Evolutionary conservation across 2,888 invertebrate genomes (phyloP).

Genomic region (Kryphioiulus occultus): DNA sequence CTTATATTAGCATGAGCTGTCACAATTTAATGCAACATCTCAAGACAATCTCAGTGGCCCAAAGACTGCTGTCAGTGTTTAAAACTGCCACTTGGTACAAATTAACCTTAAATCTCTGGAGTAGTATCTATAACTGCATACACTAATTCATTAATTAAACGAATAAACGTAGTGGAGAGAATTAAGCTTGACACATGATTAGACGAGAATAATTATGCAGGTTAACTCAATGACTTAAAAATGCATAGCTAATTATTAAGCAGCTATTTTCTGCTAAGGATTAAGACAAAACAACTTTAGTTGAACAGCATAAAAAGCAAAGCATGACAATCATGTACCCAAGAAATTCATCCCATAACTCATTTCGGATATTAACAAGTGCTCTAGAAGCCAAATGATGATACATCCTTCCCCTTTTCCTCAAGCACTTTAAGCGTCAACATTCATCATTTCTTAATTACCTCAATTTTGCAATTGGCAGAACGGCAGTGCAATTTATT

Average conservation of each 20-base stretch:
- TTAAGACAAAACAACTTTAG: no score
- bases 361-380: neutral
- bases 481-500: slow-evolving; percentile 1
- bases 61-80: neutral
- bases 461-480: slow-evolving; percentile 32
- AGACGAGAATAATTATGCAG: no score
- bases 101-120: no score
- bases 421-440: neutral
- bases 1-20: no score
- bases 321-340: neutral
- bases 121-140: neutral
- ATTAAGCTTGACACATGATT: neutral
- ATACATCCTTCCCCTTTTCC: neutral
- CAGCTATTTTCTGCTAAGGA: neutral
- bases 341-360: neutral
- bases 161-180: neutral
- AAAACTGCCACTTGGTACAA: neutral
- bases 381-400: neutral
- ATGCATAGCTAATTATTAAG: no score
- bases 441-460: slow-evolving; percentile 27
- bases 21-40: no score
- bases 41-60: neutral
- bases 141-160: neutral
- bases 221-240: no score
- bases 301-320: neutral